A percentile compares a stretch with the other conserved stretches of the same genome.
Evolutionary conservation across 2,888 invertebrate species (phyloP).

Genomic region (Timema podura): DNA sequence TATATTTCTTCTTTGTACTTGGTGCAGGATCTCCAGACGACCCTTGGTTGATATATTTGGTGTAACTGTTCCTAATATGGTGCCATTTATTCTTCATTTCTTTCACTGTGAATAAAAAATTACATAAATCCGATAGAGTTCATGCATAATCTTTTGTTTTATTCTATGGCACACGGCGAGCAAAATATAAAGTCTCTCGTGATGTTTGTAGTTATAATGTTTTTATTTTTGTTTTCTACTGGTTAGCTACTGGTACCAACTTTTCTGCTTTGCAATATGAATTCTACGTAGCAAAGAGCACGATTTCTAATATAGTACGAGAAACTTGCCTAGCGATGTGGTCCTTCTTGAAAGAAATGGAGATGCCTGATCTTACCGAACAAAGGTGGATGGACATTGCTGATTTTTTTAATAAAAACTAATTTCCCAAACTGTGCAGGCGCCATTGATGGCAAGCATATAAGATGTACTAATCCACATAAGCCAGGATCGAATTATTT

Average conservation of each 20-base stretch:
- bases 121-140: too few relatives aligned
- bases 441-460: slow-evolving; percentile 4
- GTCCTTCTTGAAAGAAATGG: slow-evolving; percentile 2
- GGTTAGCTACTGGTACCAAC: slow-evolving; percentile 4
- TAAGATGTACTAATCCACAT: neutral
- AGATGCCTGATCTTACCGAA: neutral
- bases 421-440: slow-evolving; percentile 7
- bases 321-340: neutral
- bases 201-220: too few relatives aligned
- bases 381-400: slow-evolving; percentile 1
- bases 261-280: neutral
- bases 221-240: neutral
- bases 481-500: neutral
- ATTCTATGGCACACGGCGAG: too few relatives aligned
- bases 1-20: too few relatives aligned
- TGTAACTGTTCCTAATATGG: too few relatives aligned
- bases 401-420: neutral
- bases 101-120: too few relatives aligned
- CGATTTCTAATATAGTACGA: neutral
- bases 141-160: too few relatives aligned
- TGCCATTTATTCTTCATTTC: too few relatives aligned
- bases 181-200: too few relatives aligned
- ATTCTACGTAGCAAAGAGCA: slow-evolving; percentile 9
- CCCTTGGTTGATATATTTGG: too few relatives aligned
- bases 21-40: too few relatives aligned